Conservation (phyloP, 2,113 vertebrate species). For the Dolichotis patagonum region DNA sequence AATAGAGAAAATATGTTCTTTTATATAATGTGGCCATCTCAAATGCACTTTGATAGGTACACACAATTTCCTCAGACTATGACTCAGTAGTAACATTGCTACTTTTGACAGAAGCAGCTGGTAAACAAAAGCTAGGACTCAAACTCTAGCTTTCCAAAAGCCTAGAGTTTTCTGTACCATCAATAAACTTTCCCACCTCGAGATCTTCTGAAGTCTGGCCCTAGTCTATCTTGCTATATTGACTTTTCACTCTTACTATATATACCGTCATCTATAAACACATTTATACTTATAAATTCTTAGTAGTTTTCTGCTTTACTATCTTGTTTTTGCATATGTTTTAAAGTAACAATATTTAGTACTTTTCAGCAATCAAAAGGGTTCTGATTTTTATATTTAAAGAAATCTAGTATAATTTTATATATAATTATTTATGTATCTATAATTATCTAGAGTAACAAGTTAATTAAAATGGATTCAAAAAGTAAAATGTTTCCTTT, state of each 20-base stretch:
- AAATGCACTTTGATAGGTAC: not conserved
- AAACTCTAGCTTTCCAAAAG: not conserved
- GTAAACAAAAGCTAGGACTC: not conserved
- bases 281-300: not conserved
- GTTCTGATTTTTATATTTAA: not conserved
- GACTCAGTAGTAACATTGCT: not conserved
- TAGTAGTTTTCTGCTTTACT: not conserved
- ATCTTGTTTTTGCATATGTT: not conserved
- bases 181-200: not conserved
- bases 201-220: not conserved
- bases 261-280: not conserved
- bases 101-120: not conserved
- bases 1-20: constrained; percentile 9
- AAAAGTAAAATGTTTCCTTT: constrained; percentile 59
- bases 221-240: not conserved
- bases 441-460: not conserved
- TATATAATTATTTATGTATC: not conserved
- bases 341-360: not conserved
- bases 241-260: not conserved
- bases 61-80: not conserved
- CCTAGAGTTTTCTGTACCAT: not conserved
- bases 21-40: not conserved
- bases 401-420: not conserved
- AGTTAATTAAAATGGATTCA: not conserved
- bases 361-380: not conserved